Evolutionary conservation across 2,797 vertebrate species (phyloP).

Genomic region (Poeciliopsis infans): DNA sequence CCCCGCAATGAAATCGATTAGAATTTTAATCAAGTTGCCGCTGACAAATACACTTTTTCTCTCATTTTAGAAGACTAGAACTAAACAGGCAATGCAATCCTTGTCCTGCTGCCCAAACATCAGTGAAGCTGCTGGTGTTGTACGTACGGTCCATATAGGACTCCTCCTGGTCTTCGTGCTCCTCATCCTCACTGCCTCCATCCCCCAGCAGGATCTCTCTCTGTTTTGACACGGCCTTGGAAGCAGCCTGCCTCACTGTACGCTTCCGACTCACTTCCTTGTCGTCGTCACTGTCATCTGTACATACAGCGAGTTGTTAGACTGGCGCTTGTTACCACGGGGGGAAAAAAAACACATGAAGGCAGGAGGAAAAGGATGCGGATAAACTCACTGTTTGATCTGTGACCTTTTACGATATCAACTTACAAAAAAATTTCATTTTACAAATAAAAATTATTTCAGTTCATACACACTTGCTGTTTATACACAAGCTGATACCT

Average conservation of each 20-base stretch:
- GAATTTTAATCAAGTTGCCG: no score
- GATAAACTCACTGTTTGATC: background rate
- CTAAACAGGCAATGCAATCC: background rate
- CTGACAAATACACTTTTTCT: background rate
- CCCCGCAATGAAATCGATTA: no score
- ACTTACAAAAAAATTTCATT: no score
- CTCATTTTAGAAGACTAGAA: background rate
- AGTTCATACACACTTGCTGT: background rate
- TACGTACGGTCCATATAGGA: slow-evolving; percentile 90
- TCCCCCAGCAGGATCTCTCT: slow-evolving; percentile 96
- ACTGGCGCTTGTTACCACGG: background rate
- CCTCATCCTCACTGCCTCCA: slow-evolving; percentile 94
- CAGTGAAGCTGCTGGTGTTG: background rate
- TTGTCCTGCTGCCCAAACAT: background rate
- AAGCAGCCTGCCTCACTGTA: slow-evolving; percentile 94
- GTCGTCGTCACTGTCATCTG: slow-evolving; percentile 95
- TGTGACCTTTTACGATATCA: background rate
- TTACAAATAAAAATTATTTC: no score
- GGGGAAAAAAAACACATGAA: background rate
- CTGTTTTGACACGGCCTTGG: slow-evolving; percentile 98
- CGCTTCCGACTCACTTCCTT: slow-evolving; percentile 94
- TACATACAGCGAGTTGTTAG: background rate
- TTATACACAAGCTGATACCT: background rate
- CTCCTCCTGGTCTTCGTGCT: slow-evolving; percentile 90
- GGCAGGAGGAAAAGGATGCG: background rate